phyloP scores from a whole-genome alignment of 2,888 invertebrate species.

The Sinhomidia bicolor region DNA sequence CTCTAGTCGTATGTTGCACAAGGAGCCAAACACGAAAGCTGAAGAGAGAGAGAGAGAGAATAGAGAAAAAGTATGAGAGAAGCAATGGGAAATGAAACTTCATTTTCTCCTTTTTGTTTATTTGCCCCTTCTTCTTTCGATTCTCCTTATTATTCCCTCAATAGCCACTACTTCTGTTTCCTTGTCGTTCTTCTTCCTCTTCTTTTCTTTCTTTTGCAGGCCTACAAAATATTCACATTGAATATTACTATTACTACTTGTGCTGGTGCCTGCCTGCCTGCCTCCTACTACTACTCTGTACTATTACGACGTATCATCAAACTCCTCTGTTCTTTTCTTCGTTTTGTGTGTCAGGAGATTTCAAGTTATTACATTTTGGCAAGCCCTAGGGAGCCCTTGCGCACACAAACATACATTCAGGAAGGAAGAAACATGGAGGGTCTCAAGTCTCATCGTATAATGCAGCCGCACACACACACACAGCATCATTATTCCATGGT shows the following conservation, averaged over 20 bases:
- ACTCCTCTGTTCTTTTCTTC: conserved; percentile 16
- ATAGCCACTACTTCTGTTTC: conserved; percentile 34
- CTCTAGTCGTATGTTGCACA: conserved; percentile 50
- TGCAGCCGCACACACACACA: neutral
- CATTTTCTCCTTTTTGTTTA: conserved; percentile 65
- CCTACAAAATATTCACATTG: conserved; percentile 56
- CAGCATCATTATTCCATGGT: neutral
- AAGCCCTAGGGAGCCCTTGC: conserved; percentile 68
- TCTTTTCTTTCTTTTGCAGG: neutral
- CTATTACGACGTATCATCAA: conserved; percentile 37
- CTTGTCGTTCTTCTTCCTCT: neutral
- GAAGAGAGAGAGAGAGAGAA: neutral
- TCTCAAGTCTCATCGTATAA: conserved; percentile 2
- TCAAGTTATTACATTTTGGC: conserved; percentile 73
- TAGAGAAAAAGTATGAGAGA: neutral
- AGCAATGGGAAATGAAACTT: conserved; percentile 47
- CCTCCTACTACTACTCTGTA: neutral
- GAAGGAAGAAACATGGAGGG: conserved; percentile 26
- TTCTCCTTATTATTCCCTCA: conserved; percentile 53
- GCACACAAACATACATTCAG: conserved; percentile 49
- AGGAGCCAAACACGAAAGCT: neutral
- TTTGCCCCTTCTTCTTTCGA: conserved; percentile 31
- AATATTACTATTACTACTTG: conserved; percentile 31
- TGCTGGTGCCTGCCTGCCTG: too few relatives aligned
- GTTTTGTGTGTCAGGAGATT: conserved; percentile 65